Evolutionary conservation across 2,888 invertebrate species (phyloP).

Genomic region (Branchipolynoe longqiensis): DNA sequence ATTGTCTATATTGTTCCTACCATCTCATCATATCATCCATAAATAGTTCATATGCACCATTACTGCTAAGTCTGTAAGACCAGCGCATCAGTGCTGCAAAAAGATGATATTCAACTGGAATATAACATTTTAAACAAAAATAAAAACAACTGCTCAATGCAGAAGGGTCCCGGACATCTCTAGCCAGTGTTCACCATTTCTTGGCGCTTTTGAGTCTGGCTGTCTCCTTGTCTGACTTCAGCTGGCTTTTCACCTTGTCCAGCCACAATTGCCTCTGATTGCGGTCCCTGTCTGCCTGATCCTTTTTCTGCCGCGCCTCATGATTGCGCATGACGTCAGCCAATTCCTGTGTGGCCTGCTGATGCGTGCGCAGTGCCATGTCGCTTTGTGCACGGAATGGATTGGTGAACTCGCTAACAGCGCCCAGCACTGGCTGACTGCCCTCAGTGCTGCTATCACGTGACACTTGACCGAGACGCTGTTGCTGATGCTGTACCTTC

Average conservation of each 20-base stretch:
- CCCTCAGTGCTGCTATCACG: conserved; percentile 52
- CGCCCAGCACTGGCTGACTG: conserved; percentile 65
- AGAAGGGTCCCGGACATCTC: no score
- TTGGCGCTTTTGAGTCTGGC: no score
- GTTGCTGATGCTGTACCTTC: conserved; percentile 31
- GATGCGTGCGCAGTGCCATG: conserved; percentile 78
- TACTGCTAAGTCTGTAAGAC: no score
- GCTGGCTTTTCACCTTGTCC: conserved; percentile 73
- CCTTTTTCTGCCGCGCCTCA: conserved; percentile 52
- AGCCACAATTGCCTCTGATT: conserved; percentile 75
- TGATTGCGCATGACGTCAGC: conserved; percentile 71
- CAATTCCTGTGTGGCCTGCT: conserved; percentile 71
- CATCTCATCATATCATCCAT: no score
- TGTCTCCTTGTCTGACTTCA: conserved; percentile 39
- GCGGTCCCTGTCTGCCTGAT: conserved; percentile 71
- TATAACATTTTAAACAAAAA: no score
- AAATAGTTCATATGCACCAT: no score
- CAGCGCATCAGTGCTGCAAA: no score
- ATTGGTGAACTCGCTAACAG: conserved; percentile 76
- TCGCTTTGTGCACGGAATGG: conserved; percentile 77
- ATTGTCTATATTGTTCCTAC: no score
- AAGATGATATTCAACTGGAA: no score
- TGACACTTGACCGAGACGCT: neutral
- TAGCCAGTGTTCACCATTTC: no score
- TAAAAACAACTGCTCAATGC: no score